Evolutionary conservation across 2,888 invertebrate species (phyloP).

Genomic region (Abscondita cerata): DNA sequence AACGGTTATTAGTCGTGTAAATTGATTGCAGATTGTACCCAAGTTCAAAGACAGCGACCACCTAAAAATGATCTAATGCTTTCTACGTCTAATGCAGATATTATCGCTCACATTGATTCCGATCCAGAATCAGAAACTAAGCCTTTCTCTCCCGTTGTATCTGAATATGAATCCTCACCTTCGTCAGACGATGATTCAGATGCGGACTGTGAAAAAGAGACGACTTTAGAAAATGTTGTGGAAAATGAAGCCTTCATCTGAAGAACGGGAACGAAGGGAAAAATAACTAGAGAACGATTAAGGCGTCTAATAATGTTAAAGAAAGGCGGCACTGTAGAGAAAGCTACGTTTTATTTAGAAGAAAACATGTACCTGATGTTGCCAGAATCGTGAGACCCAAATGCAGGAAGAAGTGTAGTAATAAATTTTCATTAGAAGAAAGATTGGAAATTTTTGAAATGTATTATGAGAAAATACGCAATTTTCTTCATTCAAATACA

Average conservation of each 20-base stretch:
- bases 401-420: too few relatives aligned
- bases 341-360: neutral
- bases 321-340: too few relatives aligned
- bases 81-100: neutral
- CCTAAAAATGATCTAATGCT: neutral
- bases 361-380: too few relatives aligned
- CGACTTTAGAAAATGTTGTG: neutral
- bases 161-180: neutral
- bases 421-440: too few relatives aligned
- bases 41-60: neutral
- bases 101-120: neutral
- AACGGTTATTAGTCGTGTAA: too few relatives aligned
- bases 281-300: neutral
- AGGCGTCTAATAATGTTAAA: too few relatives aligned
- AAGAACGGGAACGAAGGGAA: neutral
- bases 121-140: neutral
- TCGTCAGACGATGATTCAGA: neutral
- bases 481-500: too few relatives aligned
- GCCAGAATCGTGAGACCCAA: too few relatives aligned
- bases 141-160: neutral
- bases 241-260: neutral
- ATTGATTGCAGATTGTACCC: neutral
- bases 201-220: neutral
- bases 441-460: too few relatives aligned
- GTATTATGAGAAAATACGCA: too few relatives aligned